Conservation (phyloP, 2,797 vertebrate species). For the Propithecus perrieri region DNA sequence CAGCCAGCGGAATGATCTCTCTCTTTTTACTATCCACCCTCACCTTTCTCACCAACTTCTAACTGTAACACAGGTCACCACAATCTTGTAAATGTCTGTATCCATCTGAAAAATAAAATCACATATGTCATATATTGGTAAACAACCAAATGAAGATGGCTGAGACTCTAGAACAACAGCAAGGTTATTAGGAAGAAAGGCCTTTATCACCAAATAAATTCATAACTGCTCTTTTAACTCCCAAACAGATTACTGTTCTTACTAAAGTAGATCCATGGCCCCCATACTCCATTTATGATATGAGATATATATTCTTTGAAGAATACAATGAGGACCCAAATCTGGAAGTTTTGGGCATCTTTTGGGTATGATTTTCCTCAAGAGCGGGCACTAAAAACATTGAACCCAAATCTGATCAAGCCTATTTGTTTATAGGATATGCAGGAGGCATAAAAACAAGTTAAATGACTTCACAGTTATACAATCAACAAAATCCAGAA, state of each 20-base stretch:
- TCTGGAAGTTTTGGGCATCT: constrained; percentile 9
- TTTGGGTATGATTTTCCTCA: constrained; percentile 30
- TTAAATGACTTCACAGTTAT: constrained; percentile 32
- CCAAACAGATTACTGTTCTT: constrained; percentile 35
- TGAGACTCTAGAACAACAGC: constrained; percentile 45
- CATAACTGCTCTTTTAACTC: constrained; percentile 30
- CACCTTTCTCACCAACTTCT: constrained; percentile 66
- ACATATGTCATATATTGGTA: constrained; percentile 45
- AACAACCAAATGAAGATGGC: constrained; percentile 52
- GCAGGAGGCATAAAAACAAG: constrained; percentile 3
- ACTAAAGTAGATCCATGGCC: not conserved
- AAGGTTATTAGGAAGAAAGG: constrained; percentile 32
- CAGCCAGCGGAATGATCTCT: not conserved
- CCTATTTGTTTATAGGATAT: not conserved
- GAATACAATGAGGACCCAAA: constrained; percentile 12
- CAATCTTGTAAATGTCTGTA: constrained; percentile 73
- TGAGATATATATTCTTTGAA: constrained; percentile 26
- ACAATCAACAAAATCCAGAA: constrained; percentile 52
- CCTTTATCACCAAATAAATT: constrained; percentile 39
- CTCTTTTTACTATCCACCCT: constrained; percentile 47
- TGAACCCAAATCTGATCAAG: constrained; percentile 45
- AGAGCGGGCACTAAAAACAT: not conserved
- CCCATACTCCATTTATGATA: constrained; percentile 1
- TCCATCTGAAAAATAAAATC: constrained; percentile 74
- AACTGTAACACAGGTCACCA: constrained; percentile 63